These are phyloP conservation scores for Callinectes sapidus DNA, from an alignment of 2,888 invertebrate genomes.

Conservation along the genomic window DNA sequence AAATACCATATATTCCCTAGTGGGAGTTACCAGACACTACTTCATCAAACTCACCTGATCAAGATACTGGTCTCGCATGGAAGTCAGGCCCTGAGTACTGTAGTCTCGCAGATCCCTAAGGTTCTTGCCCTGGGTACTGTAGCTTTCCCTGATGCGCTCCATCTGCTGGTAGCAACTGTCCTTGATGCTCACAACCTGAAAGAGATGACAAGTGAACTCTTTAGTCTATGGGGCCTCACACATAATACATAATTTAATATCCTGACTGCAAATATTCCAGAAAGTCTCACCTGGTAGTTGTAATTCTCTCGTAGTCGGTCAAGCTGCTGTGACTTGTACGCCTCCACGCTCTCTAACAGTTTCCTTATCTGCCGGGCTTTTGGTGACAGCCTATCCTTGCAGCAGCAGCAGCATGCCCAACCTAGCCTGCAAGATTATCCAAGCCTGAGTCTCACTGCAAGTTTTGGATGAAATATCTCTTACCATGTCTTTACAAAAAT, in stretches of 20 bases:
- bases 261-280: background rate
- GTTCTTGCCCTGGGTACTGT: conserved; percentile 90
- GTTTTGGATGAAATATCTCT: background rate
- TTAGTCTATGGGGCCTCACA: background rate
- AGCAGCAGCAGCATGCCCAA: conserved; percentile 80
- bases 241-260: background rate
- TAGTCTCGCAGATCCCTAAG: conserved; percentile 92
- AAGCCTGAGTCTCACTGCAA: background rate
- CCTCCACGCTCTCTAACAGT: conserved; percentile 92
- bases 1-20: background rate
- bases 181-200: conserved; percentile 89
- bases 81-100: conserved; percentile 86
- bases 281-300: conserved; percentile 82
- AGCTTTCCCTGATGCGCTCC: conserved; percentile 94
- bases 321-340: conserved; percentile 91
- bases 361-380: conserved; percentile 86
- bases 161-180: conserved; percentile 96
- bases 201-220: background rate
- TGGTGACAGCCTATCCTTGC: conserved; percentile 81
- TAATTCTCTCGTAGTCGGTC: conserved; percentile 94
- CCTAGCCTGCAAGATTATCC: conserved; percentile 70
- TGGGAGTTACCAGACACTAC: background rate
- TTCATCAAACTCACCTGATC: conserved; percentile 84
- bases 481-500: background rate
- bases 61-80: conserved; percentile 92